phyloP scores from a whole-genome alignment of 1,140 invertebrate species.

The Drosophila repletoides region DNA sequence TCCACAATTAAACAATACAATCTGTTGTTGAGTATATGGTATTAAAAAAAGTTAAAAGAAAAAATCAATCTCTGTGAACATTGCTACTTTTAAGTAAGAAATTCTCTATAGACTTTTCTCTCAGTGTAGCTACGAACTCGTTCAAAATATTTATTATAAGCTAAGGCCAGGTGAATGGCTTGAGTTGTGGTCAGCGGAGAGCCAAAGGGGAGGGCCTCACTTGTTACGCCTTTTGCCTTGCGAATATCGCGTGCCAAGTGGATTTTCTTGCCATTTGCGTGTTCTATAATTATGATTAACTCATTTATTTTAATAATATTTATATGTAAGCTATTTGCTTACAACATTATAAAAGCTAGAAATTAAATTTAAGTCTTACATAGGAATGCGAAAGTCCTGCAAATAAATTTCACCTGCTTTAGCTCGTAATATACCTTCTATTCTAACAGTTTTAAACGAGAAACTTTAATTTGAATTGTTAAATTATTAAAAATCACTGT shows the following conservation, averaged over 20 bases:
- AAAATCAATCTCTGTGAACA: too few species aligned
- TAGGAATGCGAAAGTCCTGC: too few species aligned
- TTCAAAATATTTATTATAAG: constrained; percentile 56
- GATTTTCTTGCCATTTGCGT: constrained; percentile 44
- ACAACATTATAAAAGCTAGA: constrained; percentile 3
- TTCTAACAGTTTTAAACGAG: too few species aligned
- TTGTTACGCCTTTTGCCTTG: constrained; percentile 53
- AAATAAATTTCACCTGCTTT: too few species aligned
- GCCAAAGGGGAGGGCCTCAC: constrained; percentile 28
- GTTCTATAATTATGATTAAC: constrained; percentile 64
- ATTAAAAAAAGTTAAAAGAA: too few species aligned
- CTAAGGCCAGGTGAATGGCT: neutral
- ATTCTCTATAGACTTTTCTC: too few species aligned
- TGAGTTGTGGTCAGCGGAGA: constrained; percentile 19
- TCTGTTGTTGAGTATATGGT: too few species aligned
- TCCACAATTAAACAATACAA: too few species aligned
- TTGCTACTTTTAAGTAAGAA: too few species aligned
- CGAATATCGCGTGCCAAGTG: constrained; percentile 10
- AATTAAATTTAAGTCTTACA: constrained; percentile 25
- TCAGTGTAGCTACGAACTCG: constrained; percentile 32
- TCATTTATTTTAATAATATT: constrained; percentile 47
- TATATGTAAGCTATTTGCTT: constrained; percentile 27
- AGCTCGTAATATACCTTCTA: too few species aligned
- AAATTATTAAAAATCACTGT: too few species aligned
- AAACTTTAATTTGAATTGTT: too few species aligned